A percentile compares a stretch with the other conserved stretches of the same genome.
These are phyloP conservation scores for Corvus hawaiiensis DNA, from an alignment of 2,113 vertebrate species.

Conservation along the genomic window DNA sequence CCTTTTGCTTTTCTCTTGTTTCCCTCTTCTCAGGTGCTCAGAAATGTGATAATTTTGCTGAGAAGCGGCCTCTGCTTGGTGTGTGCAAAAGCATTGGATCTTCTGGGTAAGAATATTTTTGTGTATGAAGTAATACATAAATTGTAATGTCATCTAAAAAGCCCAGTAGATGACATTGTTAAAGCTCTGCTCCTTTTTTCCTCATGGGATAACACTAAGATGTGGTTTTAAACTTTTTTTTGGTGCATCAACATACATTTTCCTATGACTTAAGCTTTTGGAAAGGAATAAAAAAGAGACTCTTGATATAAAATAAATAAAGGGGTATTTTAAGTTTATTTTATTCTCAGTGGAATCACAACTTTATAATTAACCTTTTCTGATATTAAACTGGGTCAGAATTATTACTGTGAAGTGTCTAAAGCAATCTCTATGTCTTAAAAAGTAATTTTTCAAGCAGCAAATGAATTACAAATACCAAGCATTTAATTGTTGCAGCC, in stretches of 20 bases:
- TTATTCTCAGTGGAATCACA: not conserved
- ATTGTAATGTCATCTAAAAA: not conserved
- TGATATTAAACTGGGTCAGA: not conserved
- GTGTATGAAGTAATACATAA: not conserved
- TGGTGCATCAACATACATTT: not conserved
- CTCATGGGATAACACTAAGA: not conserved
- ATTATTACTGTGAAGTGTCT: not conserved
- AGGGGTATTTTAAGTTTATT: not conserved
- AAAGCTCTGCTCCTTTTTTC: not conserved
- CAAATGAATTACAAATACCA: not conserved
- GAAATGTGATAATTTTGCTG: constrained; percentile 88
- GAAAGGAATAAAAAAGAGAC: not conserved
- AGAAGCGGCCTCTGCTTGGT: constrained; percentile 93
- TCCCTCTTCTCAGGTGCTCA: constrained; percentile 76
- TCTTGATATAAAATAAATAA: not conserved
- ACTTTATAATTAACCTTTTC: not conserved
- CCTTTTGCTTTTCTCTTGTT: not conserved
- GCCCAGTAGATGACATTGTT: not conserved
- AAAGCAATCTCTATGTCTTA: not conserved
- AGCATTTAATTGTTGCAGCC: not conserved
- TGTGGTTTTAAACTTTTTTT: not conserved
- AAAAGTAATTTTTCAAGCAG: not conserved
- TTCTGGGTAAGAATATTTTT: constrained; percentile 84
- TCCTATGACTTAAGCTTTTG: not conserved
- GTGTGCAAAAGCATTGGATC: constrained; percentile 96